Percentiles rank a stretch among this genome's conserved stretches.
phyloP scores from a whole-genome alignment of 1,140 invertebrate genomes.

The Euwallacea fornicatus region DNA sequence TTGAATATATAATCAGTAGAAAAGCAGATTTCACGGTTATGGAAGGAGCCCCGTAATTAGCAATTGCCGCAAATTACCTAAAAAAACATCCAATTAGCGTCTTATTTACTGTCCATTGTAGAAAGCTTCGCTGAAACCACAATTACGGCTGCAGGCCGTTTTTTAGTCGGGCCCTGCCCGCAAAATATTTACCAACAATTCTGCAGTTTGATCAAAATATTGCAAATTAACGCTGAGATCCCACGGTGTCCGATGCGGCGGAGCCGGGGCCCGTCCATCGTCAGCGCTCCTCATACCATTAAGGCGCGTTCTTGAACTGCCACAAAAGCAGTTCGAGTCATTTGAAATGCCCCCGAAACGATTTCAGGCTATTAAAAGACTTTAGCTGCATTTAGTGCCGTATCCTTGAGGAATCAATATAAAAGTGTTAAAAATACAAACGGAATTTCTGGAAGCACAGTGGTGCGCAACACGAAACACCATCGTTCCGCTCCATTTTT shows the following conservation, averaged over 20 bases:
- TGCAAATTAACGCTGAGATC: background rate
- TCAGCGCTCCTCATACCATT: background rate
- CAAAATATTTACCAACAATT: background rate
- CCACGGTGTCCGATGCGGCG: too few relatives aligned
- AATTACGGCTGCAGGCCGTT: background rate
- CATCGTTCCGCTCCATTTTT: constrained; percentile 28
- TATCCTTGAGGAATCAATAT: constrained; percentile 15
- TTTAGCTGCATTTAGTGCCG: constrained; percentile 18
- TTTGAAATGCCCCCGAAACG: background rate
- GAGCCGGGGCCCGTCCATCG: background rate
- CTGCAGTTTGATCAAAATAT: background rate
- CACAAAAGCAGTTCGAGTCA: constrained; percentile 10
- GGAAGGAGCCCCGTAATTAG: background rate
- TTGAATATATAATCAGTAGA: background rate
- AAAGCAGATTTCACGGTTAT: background rate
- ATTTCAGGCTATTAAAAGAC: constrained; percentile 7
- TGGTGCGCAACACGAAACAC: background rate
- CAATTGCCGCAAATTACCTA: background rate
- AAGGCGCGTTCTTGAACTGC: constrained; percentile 3
- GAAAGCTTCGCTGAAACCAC: background rate
- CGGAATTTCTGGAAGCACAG: constrained; percentile 11
- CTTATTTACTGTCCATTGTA: background rate
- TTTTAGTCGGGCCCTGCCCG: background rate
- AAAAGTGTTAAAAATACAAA: constrained; percentile 21
- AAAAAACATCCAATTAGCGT: constrained; percentile 1